Conservation (phyloP, 2,888 invertebrate species). For the Panzeria rudis region DNA sequence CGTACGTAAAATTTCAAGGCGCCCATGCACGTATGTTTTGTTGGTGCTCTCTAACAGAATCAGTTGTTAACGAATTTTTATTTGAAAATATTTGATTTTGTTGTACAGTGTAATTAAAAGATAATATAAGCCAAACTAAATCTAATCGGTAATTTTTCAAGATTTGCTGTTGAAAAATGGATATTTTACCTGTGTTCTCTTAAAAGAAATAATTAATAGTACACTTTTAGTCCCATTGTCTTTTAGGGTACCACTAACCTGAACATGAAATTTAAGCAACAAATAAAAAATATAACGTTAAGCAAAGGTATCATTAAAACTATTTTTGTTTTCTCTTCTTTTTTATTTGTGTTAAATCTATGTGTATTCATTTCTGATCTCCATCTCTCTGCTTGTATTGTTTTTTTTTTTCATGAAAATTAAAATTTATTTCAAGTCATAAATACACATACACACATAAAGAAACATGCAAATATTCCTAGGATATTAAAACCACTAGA, state of each 20-base stretch:
- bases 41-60: too few relatives aligned
- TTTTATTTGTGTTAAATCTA: background rate
- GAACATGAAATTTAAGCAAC: slow-evolving; percentile 17
- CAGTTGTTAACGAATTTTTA: too few relatives aligned
- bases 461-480: background rate
- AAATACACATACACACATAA: slow-evolving; percentile 39
- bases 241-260: background rate
- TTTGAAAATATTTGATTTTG: too few relatives aligned
- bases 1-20: too few relatives aligned
- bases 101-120: too few relatives aligned
- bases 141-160: too few relatives aligned
- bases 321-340: slow-evolving; percentile 43
- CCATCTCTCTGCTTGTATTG: background rate
- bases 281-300: slow-evolving; percentile 37
- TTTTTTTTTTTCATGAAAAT: slow-evolving; percentile 79
- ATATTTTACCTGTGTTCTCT: too few relatives aligned
- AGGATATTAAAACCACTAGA: background rate
- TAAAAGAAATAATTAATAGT: background rate
- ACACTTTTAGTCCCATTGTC: slow-evolving; percentile 4
- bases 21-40: too few relatives aligned
- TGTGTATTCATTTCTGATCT: background rate
- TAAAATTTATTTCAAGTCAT: slow-evolving; percentile 79
- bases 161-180: too few relatives aligned
- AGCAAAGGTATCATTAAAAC: slow-evolving; percentile 58
- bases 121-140: too few relatives aligned